Evolutionary conservation across 1,140 invertebrate genomes (phyloP).

Genomic region (Tigriopus japonicus): DNA sequence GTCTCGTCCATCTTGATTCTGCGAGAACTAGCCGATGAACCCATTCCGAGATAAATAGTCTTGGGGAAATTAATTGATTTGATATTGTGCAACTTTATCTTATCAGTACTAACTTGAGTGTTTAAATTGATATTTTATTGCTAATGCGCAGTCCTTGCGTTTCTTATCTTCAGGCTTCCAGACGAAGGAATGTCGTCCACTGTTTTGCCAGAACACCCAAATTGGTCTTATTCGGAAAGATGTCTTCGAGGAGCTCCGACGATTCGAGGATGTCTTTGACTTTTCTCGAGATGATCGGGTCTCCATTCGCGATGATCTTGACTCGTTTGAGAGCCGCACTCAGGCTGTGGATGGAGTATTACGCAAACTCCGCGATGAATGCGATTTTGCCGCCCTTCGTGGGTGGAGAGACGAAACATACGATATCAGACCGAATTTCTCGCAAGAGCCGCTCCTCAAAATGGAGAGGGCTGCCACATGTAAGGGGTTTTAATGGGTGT

Average conservation of each 20-base stretch:
- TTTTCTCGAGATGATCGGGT: constrained; percentile 34
- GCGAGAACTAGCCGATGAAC: too few species aligned
- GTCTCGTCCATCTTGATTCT: too few species aligned
- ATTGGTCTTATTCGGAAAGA: constrained; percentile 64
- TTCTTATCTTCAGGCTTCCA: background rate
- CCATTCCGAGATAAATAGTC: too few species aligned
- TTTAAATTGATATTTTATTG: too few species aligned
- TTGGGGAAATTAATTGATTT: too few species aligned
- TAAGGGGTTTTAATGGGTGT: constrained; percentile 25
- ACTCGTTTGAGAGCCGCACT: constrained; percentile 56
- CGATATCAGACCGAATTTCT: constrained; percentile 52
- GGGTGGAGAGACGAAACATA: constrained; percentile 86
- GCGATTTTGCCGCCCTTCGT: constrained; percentile 45
- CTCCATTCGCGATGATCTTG: constrained; percentile 15
- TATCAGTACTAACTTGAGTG: too few species aligned
- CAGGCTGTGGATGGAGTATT: constrained; percentile 61
- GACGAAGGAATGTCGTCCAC: constrained; percentile 46
- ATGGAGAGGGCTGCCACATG: constrained; percentile 81
- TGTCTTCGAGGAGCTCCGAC: constrained; percentile 49
- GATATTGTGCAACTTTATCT: too few species aligned
- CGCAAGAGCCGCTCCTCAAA: constrained; percentile 50
- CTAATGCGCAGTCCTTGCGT: too few species aligned
- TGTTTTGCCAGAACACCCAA: constrained; percentile 65
- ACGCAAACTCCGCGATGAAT: constrained; percentile 42
- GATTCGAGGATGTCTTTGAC: constrained; percentile 61